These are phyloP conservation scores for Leucoraja ocellata DNA, from an alignment of 2,797 vertebrate genomes.

Conservation along the genomic window DNA sequence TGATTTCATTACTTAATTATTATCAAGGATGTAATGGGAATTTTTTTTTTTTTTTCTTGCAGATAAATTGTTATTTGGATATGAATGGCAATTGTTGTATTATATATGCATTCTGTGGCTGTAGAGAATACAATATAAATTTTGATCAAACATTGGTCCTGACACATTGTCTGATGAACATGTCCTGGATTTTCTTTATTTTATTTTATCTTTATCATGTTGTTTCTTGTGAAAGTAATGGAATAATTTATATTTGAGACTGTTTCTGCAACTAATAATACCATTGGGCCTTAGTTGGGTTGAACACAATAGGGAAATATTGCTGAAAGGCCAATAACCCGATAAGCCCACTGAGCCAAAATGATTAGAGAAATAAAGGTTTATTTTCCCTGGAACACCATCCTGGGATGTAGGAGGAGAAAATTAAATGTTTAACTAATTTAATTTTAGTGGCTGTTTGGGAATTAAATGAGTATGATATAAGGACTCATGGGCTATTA, in stretches of 20 bases:
- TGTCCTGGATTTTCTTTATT: no score
- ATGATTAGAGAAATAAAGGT: neutral
- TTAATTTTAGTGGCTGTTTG: neutral
- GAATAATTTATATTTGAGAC: neutral
- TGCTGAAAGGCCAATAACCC: neutral
- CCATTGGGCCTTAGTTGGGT: neutral
- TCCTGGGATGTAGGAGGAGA: neutral
- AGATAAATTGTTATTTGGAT: neutral
- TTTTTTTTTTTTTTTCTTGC: neutral
- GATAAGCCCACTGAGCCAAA: neutral
- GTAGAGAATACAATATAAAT: neutral
- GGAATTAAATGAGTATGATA: neutral
- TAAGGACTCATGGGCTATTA: neutral
- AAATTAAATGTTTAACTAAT: neutral
- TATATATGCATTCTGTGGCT: neutral
- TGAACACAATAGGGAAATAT: neutral
- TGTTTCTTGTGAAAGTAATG: conserved; percentile 1
- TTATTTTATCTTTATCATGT: neutral
- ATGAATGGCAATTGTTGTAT: neutral
- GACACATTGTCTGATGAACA: no score
- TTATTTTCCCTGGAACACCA: neutral
- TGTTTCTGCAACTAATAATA: neutral
- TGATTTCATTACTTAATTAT: neutral
- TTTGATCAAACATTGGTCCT: neutral
- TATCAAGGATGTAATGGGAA: neutral